These are phyloP conservation scores for Porites lutea DNA, from an alignment of 64 coral and sea anemone genomes.

Conservation along the genomic window DNA sequence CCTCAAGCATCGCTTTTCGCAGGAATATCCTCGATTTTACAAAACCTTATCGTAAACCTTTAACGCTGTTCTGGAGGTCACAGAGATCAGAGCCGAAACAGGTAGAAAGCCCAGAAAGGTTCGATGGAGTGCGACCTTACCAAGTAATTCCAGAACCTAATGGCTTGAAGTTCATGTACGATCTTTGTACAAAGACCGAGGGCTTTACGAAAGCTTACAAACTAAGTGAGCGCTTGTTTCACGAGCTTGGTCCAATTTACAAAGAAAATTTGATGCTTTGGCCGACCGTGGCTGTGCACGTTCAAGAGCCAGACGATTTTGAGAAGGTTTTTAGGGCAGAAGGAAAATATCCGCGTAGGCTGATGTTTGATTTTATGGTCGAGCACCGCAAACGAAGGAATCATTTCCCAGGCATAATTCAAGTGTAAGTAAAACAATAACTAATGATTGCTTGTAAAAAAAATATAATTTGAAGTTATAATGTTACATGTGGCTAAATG, in stretches of 20 bases:
- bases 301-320: constrained; percentile 22
- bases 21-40: no score
- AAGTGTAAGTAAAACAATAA: not conserved
- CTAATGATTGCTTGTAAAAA: no score
- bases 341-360: constrained; percentile 47
- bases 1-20: no score
- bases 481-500: no score
- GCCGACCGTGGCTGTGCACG: not conserved
- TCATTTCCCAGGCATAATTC: not conserved
- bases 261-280: constrained; percentile 24
- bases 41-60: no score
- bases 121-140: no score
- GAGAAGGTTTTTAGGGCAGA: constrained; percentile 42
- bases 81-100: no score
- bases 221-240: not conserved
- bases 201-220: constrained; percentile 26
- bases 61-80: no score
- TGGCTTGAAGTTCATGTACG: not conserved
- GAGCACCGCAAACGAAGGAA: constrained; percentile 29
- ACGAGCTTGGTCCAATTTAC: constrained; percentile 57
- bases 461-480: no score
- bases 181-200: not conserved
- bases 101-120: no score
- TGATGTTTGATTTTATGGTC: not conserved
- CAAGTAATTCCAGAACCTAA: no score